Evolutionary conservation across 2,113 vertebrate genomes (phyloP).

Genomic region (Ochotona curzoniae): DNA sequence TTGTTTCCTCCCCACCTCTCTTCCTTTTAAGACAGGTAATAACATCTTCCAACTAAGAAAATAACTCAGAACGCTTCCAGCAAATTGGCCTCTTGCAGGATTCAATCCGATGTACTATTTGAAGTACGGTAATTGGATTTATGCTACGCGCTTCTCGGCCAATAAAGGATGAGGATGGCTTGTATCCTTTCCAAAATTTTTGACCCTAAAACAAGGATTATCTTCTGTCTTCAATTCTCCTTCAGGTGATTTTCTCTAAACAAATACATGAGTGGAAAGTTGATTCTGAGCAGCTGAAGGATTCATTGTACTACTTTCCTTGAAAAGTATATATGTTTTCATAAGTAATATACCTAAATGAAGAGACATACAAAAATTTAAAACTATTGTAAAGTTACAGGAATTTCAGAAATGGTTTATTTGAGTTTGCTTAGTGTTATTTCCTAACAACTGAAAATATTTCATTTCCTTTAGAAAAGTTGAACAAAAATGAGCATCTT

Average conservation of each 20-base stretch:
- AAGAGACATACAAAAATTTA: constrained; percentile 33
- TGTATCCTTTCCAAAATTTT: constrained; percentile 69
- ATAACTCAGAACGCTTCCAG: not conserved
- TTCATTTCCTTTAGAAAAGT: constrained; percentile 18
- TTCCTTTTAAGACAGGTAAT: not conserved
- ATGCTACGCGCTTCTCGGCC: constrained; percentile 38
- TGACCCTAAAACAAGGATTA: constrained; percentile 67
- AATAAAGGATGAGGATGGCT: constrained; percentile 42
- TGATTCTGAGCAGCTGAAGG: not conserved
- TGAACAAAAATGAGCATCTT: not conserved
- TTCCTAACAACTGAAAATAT: not conserved
- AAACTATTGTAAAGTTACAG: constrained; percentile 65
- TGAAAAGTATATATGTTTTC: constrained; percentile 32
- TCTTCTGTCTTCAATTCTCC: constrained; percentile 73
- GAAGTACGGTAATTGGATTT: constrained; percentile 57
- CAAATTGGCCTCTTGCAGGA: constrained; percentile 56
- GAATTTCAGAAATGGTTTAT: constrained; percentile 65
- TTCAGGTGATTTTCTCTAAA: constrained; percentile 75
- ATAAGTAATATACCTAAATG: constrained; percentile 69
- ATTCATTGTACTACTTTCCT: constrained; percentile 40
- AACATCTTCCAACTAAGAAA: not conserved
- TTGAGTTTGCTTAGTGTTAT: constrained; percentile 28
- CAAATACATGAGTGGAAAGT: not conserved
- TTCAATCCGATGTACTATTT: constrained; percentile 57
- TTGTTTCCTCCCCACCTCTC: not conserved